phyloP scores from a whole-genome alignment of 2,113 vertebrate genomes.

The Euleptes europaea region DNA sequence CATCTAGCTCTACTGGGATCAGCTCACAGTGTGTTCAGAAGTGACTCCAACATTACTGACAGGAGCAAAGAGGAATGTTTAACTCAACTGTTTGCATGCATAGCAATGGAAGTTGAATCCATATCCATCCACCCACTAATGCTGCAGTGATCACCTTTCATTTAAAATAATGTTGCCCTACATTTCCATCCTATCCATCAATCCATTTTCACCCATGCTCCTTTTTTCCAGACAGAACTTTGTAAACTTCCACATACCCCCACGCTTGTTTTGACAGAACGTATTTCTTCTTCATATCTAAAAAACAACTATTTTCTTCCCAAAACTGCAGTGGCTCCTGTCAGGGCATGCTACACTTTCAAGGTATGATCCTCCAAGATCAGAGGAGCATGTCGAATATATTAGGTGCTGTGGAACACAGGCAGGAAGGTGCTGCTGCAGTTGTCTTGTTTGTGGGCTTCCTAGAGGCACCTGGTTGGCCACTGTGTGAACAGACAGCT shows the following conservation, averaged over 20 bases:
- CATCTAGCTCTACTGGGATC: slow-evolving; percentile 39
- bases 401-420: too few relatives aligned
- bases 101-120: slow-evolving; percentile 48
- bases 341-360: slow-evolving; percentile 24
- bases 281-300: background rate
- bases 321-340: background rate
- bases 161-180: slow-evolving; percentile 41
- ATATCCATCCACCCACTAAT: slow-evolving; percentile 27
- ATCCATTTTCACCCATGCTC: slow-evolving; percentile 46
- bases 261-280: background rate
- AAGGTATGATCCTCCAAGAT: background rate
- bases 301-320: slow-evolving; percentile 22
- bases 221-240: slow-evolving; percentile 36
- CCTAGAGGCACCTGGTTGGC: too few relatives aligned
- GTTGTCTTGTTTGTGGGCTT: too few relatives aligned
- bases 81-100: slow-evolving; percentile 45
- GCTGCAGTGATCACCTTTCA: slow-evolving; percentile 31
- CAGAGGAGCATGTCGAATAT: too few relatives aligned
- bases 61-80: slow-evolving; percentile 40
- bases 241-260: background rate
- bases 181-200: slow-evolving; percentile 46
- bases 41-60: background rate
- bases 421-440: too few relatives aligned
- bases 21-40: slow-evolving; percentile 40
- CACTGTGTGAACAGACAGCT: too few relatives aligned